A percentile compares a stretch with the other conserved stretches of the same genome.
phyloP scores from a whole-genome alignment of 2,797 vertebrate genomes.

The Scarus forsteni region DNA sequence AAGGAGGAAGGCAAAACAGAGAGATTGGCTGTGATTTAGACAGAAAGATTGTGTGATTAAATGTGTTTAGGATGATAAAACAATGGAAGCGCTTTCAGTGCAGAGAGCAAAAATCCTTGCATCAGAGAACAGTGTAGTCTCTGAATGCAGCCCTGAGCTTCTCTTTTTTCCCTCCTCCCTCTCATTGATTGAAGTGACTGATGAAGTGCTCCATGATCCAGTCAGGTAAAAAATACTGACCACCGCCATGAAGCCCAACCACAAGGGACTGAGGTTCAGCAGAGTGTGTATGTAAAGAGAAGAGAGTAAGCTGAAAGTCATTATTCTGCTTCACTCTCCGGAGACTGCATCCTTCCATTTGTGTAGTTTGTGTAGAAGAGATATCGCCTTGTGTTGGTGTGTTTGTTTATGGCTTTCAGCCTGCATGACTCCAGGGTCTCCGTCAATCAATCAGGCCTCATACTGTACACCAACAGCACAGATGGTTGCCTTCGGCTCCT shows the following conservation, averaged over 20 bases:
- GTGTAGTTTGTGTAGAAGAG: conserved; percentile 47
- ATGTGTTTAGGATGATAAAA: neutral
- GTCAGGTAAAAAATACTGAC: conserved; percentile 59
- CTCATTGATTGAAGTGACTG: conserved; percentile 63
- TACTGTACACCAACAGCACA: conserved; percentile 49
- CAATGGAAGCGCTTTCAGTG: neutral
- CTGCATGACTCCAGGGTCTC: conserved; percentile 56
- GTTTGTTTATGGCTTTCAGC: conserved; percentile 51
- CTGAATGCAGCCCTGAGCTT: conserved; percentile 36
- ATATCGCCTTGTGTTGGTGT: conserved; percentile 50
- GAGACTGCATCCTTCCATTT: conserved; percentile 32
- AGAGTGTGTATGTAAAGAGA: conserved; percentile 15
- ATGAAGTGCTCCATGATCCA: conserved; percentile 68
- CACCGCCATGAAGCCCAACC: conserved; percentile 37
- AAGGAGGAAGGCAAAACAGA: conserved; percentile 8
- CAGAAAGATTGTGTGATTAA: conserved; percentile 10
- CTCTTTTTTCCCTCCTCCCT: conserved; percentile 17
- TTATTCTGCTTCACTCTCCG: conserved; percentile 44
- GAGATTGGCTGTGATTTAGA: conserved; percentile 9
- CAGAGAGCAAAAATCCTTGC: neutral
- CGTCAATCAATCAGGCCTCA: conserved; percentile 70
- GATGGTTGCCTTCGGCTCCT: conserved; percentile 59
- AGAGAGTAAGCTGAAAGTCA: conserved; percentile 29
- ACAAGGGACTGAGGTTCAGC: conserved; percentile 24
- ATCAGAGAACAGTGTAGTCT: conserved; percentile 30